Conservation (phyloP, 1,140 invertebrate genomes). For the Platyscapa corneri region DNA sequence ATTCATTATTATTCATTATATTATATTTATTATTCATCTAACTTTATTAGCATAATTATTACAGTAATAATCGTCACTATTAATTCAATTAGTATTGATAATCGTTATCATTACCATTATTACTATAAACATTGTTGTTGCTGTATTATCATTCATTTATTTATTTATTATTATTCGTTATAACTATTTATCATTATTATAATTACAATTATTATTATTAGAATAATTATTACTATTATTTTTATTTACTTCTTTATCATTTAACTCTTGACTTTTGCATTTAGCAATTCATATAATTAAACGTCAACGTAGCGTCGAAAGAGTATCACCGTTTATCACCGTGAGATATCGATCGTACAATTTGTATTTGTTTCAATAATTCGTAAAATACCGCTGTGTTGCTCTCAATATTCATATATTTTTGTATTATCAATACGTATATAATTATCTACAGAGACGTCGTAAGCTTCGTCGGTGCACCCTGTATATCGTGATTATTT, state of each 20-base stretch:
- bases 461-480: constrained; percentile 64
- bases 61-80: constrained; percentile 45
- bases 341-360: constrained; percentile 53
- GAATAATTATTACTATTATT: constrained; percentile 18
- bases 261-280: constrained; percentile 49
- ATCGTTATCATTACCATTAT: constrained; percentile 40
- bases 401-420: constrained; percentile 25
- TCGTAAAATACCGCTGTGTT: constrained; percentile 53
- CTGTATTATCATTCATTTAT: constrained; percentile 11
- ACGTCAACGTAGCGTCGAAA: constrained; percentile 44
- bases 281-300: constrained; percentile 43
- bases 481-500: constrained; percentile 68
- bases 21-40: constrained; percentile 7
- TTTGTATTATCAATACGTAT: constrained; percentile 49
- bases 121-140: constrained; percentile 35
- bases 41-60: constrained; percentile 32
- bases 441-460: constrained; percentile 63
- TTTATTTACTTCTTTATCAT: constrained; percentile 42
- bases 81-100: constrained; percentile 37
- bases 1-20: too few species aligned
- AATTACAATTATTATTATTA: constrained; percentile 9
- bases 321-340: constrained; percentile 55
- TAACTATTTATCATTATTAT: too few species aligned
- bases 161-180: constrained; percentile 27
- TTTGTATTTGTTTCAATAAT: constrained; percentile 49